Conservation (phyloP, 2,797 vertebrate genomes). For the Gymnodraco acuticeps region DNA sequence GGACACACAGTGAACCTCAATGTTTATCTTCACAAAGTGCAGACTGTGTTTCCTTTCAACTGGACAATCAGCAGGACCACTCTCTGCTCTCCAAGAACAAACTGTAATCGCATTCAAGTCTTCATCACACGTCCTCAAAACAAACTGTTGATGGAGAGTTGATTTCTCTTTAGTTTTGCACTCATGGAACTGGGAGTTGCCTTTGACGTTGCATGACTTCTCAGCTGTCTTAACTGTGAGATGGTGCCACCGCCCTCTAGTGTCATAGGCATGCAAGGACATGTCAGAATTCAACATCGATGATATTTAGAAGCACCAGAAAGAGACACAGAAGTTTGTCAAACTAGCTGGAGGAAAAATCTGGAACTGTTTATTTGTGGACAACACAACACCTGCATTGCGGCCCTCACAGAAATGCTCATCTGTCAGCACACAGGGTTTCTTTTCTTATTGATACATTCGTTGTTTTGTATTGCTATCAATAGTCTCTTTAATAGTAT, state of each 20-base stretch:
- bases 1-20: constrained; percentile 67
- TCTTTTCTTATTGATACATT: constrained; percentile 20
- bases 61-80: constrained; percentile 85
- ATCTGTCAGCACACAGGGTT: constrained; percentile 49
- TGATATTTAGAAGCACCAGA: constrained; percentile 32
- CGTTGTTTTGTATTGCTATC: constrained; percentile 44
- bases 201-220: constrained; percentile 61
- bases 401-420: constrained; percentile 35
- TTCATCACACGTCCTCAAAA: constrained; percentile 81
- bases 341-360: constrained; percentile 21
- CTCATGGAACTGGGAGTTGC: constrained; percentile 70
- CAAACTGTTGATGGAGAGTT: constrained; percentile 72
- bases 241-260: constrained; percentile 61
- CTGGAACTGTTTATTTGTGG: constrained; percentile 37
- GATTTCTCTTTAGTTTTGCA: constrained; percentile 83
- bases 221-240: constrained; percentile 59
- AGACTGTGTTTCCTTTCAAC: constrained; percentile 51
- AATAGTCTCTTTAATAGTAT: constrained; percentile 12
- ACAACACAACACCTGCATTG: constrained; percentile 43
- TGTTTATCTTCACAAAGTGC: constrained; percentile 69
- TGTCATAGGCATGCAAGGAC: constrained; percentile 60
- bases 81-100: constrained; percentile 77
- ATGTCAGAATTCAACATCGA: constrained; percentile 41
- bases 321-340: constrained; percentile 27
- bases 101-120: constrained; percentile 73